Evolutionary conservation across 1,140 invertebrate genomes (phyloP), one percentile per base, ranked within the genome.

Genomic region (Drosophila oshimai): DNA sequence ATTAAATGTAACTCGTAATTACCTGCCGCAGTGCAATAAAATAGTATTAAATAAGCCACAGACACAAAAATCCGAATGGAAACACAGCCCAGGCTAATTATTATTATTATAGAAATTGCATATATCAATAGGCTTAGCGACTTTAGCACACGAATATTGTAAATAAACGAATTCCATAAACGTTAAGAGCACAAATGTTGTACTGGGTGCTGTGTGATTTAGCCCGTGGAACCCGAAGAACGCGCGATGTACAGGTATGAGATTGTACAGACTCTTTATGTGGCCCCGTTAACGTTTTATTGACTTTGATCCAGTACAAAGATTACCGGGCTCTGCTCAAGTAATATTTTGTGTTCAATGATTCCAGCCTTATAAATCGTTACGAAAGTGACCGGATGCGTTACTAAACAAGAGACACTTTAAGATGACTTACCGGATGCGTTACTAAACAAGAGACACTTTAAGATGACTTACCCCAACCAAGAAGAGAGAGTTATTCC

Each of bases 291-390:
- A 15, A 51, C 24, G 20, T 51, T 15, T 12, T 17, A 22, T 33
- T 33, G 13, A 50, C 31, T 33, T 24, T 24, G 13, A n/a, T 28
- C 20, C 6, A 15, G n/a, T 22, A 9, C 13, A 31, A 20, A 4
- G 4, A n/a, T 5, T 6, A 15, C 5, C 3, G 15, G 2, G 1
- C 4, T 15, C 17, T 12, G 12, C 6, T 10, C 12, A 29, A 24
- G 6, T 36, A 37, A 31, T 37, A 22, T 29, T 34, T 7, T 37
- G 9, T 29, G 10, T 18, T 49, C 6, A 42, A 24, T 33, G 18
- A n/a, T 80, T 84, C 34, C 80, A 84, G 79, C 36, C 42, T 74
- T 29, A 75, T 86, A 33, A 65, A 74, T 39, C 54, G 64, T 13
- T 86, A 79, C 37, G 70, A 57, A 22, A 20, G 10, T 33, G 64